Conservation (phyloP, 1,140 invertebrate species). For the Calliopsis andreniformis region DNA sequence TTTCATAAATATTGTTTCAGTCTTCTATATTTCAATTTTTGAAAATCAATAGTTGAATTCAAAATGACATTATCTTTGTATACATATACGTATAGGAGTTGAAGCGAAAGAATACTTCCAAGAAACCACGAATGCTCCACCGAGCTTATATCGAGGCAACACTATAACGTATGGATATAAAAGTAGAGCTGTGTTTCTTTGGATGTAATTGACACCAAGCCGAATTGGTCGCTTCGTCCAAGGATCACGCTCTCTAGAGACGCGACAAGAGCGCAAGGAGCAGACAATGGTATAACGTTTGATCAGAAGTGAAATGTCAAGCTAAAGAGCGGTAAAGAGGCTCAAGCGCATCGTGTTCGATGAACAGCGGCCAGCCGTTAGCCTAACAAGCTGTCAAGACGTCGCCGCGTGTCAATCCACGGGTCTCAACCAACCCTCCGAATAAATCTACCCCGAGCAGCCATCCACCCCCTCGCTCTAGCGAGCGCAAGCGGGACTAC, state of each 20-base stretch:
- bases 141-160: no score
- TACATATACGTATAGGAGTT: no score
- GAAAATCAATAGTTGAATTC: no score
- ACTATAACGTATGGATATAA: no score
- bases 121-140: no score
- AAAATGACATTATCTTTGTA: no score
- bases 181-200: no score
- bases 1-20: no score
- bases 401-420: slow-evolving; percentile 76
- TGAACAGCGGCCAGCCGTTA: slow-evolving; percentile 68
- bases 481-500: slow-evolving; percentile 9
- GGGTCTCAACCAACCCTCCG: slow-evolving; percentile 59
- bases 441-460: slow-evolving; percentile 50
- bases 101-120: no score
- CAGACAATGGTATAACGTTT: slow-evolving; percentile 40
- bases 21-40: no score
- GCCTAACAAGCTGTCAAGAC: slow-evolving; percentile 80
- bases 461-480: not conserved
- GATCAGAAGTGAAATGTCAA: slow-evolving; percentile 58
- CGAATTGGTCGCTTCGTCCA: no score
- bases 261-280: not conserved
- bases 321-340: slow-evolving; percentile 69
- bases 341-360: slow-evolving; percentile 64
- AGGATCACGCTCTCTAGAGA: not conserved
- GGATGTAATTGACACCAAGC: no score